These are phyloP conservation scores for Sebastes umbrosus DNA, from an alignment of 2,797 vertebrate species.

Conservation along the genomic window DNA sequence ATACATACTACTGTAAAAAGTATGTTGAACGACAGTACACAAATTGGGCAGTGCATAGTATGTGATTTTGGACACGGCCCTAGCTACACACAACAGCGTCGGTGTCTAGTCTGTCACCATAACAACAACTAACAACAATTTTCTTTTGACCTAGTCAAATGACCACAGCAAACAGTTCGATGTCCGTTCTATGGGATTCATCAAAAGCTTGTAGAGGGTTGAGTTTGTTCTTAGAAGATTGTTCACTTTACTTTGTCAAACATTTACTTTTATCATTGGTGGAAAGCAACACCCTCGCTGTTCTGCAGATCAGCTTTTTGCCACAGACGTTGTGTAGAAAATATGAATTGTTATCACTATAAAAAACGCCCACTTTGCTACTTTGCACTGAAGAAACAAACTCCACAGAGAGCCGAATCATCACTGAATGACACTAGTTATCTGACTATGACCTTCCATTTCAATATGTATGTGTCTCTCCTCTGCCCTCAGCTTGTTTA, in stretches of 20 bases:
- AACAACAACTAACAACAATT: no score
- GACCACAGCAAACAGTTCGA: not conserved
- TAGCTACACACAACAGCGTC: no score
- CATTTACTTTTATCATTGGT: not conserved
- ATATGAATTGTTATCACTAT: not conserved
- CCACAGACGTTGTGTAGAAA: not conserved
- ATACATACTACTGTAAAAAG: not conserved
- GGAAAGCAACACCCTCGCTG: not conserved
- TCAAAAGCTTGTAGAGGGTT: not conserved
- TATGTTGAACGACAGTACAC: no score
- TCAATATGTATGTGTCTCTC: not conserved
- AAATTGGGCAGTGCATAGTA: not conserved
- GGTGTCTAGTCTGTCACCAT: no score
- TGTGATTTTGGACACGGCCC: not conserved
- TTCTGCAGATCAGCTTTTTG: not conserved
- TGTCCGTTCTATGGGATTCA: not conserved
- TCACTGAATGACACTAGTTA: not conserved
- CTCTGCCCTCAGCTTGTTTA: conserved; percentile 16
- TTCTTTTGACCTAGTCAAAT: no score
- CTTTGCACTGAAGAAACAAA: not conserved
- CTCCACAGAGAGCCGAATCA: not conserved
- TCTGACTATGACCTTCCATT: not conserved
- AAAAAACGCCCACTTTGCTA: not conserved
- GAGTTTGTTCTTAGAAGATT: not conserved
- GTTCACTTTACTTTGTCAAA: not conserved